phyloP scores from a whole-genome alignment of 2,113 vertebrate species.

The Lepisosteus oculatus region DNA sequence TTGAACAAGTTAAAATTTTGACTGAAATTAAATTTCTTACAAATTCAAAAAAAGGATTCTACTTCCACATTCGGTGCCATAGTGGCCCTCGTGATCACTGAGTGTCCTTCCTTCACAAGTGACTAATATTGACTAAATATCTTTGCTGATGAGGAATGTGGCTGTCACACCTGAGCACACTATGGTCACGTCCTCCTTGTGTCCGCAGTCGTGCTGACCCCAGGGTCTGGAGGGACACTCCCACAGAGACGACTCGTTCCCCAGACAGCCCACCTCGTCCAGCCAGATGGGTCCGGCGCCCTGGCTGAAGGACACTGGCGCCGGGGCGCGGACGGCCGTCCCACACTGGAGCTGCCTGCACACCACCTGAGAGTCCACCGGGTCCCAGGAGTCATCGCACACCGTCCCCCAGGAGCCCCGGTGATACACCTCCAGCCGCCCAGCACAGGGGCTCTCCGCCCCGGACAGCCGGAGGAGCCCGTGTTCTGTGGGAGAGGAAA shows the following conservation, averaged over 20 bases:
- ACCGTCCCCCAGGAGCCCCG: background rate
- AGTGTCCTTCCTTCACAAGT: background rate
- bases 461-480: too few species aligned
- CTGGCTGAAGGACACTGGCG: background rate
- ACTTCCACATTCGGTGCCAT: too few species aligned
- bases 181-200: slow-evolving; percentile 33
- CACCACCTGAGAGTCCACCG: background rate
- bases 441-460: background rate
- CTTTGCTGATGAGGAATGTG: background rate
- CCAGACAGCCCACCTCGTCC: background rate
- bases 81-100: background rate
- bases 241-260: background rate
- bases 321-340: background rate
- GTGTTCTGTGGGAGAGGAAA: too few species aligned
- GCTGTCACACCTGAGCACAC: slow-evolving; percentile 44
- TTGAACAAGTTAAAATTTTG: too few species aligned
- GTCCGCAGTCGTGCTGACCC: background rate
- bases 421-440: background rate
- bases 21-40: too few species aligned
- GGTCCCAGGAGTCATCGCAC: slow-evolving; percentile 17
- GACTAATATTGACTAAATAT: background rate
- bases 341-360: slow-evolving; percentile 11
- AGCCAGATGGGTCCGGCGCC: background rate
- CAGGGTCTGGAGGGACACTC: background rate
- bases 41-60: too few species aligned